Base-by-base conservation (phyloP, 2,797 vertebrate genomes). In the Cryptoblepharus egeriae region DNA sequence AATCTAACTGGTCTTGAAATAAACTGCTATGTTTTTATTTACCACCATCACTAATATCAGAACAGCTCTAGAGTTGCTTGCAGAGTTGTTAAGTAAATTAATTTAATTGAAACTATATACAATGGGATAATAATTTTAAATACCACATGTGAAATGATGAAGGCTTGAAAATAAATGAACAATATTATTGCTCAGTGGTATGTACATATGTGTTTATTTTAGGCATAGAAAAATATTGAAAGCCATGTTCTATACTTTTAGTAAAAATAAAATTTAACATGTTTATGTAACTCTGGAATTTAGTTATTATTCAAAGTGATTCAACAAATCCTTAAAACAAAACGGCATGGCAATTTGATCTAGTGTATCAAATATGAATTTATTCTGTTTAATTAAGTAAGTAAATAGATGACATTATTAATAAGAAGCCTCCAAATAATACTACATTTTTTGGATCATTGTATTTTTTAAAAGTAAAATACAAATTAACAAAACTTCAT, bases 381-480 rank as follows among this genome's bases (percentile, higher is more conserved):
- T 89, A 85, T 80, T 81, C 75, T 91, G 85, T 91, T 92, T 92
- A 84, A 85, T 57, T 90, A 92, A 91, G 85, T 90, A 92, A 91
- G 85, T 87, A 88, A 90, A 86, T 87, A 69, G 90, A 88, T 89
- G 88, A 79, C 76, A 91, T 81, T 82, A 81, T n/a, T 80, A 89
- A 73, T 81, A 18, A 75, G 6, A 82, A 82, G 84, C 91, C 85
- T 88, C 75, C 86, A 89, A 89, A 87, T 88, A 92, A 79, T 89
- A 87, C 69, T 0, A 0, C 72, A 37, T 88, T 0, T 0, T 69
- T 70, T 89, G 87, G 90, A 79, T 76, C 87, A 87, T 80, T 65
- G 87, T 67, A 76, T 84, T 88, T 83, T 89, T 88, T 15, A 45
- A 32, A 35, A 20, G 42, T 28, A 42, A 68, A 55, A 68, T 35